These are phyloP conservation scores for Virgularia gustaviana DNA, from an alignment of 92 coral and sea anemone species.

Conservation along the genomic window DNA sequence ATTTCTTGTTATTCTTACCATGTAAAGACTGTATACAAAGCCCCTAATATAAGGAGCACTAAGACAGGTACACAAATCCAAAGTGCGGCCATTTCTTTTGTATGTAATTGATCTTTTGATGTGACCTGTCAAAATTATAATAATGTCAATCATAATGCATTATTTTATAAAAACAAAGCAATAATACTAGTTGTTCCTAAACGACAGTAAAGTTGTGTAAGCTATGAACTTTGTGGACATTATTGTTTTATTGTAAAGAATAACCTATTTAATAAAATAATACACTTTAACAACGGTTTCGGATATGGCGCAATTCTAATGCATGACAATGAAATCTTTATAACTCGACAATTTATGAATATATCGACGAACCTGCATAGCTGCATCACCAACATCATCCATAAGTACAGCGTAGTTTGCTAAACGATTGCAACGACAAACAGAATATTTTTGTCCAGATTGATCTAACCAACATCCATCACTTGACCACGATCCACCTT, in stretches of 20 bases:
- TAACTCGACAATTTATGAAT: too few species aligned
- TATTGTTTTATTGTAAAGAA: neutral
- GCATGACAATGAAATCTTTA: too few species aligned
- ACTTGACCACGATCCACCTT: slow-evolving; percentile 97
- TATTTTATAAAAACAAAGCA: neutral
- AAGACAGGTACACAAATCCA: slow-evolving; percentile 99
- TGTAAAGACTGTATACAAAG: slow-evolving; percentile 85
- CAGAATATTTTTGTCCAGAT: slow-evolving; percentile 72
- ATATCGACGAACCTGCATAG: slow-evolving; percentile 36
- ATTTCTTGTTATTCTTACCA: slow-evolving; percentile 57
- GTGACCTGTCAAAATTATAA: slow-evolving; percentile 53
- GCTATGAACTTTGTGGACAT: neutral
- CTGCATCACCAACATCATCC: slow-evolving; percentile 62
- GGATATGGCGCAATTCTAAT: too few species aligned
- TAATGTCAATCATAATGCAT: neutral
- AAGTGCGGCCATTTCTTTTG: slow-evolving; percentile 88
- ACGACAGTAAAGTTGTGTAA: too few species aligned
- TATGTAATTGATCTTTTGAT: slow-evolving; percentile 75
- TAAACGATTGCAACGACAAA: slow-evolving; percentile 88
- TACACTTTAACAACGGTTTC: too few species aligned
- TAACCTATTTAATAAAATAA: too few species aligned
- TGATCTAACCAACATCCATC: slow-evolving; percentile 79
- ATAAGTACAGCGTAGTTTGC: slow-evolving; percentile 86
- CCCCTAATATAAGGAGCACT: slow-evolving; percentile 83
- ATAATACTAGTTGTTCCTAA: too few species aligned